phyloP scores from a whole-genome alignment of 2,888 invertebrate species.

The Zygothrica quintamaculata region DNA sequence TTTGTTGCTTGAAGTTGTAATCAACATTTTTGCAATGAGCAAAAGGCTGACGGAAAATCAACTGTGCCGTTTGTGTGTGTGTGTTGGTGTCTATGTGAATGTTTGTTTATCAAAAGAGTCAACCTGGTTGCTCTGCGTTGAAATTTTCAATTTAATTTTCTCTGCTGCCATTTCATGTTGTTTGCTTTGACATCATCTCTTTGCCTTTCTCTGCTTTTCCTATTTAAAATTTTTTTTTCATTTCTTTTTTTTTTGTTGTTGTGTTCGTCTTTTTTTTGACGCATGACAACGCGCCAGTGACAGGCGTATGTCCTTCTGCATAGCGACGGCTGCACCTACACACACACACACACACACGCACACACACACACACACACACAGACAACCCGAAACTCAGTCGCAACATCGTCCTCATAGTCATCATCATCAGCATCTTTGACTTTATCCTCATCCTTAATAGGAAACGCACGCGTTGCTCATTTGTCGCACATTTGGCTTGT shows the following conservation, averaged over 20 bases:
- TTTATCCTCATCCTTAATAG: conserved; percentile 38
- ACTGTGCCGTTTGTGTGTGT: conserved; percentile 12
- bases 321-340: conserved; percentile 68
- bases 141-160: conserved; percentile 81
- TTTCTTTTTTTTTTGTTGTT: conserved; percentile 18
- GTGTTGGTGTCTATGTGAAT: conserved; percentile 21
- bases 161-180: conserved; percentile 68
- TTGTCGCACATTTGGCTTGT: conserved; percentile 66
- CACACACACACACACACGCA: no score
- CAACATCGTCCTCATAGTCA: conserved; percentile 8
- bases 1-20: conserved; percentile 57
- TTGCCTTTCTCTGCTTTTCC: no score
- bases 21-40: conserved; percentile 70
- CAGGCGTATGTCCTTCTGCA: conserved; percentile 65
- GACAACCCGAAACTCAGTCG: conserved; percentile 11
- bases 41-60: conserved; percentile 46
- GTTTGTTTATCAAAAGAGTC: conserved; percentile 75
- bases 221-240: conserved; percentile 26
- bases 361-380: no score
- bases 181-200: conserved; percentile 73
- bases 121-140: conserved; percentile 72
- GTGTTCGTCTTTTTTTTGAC: conserved; percentile 65
- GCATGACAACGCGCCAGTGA: conserved; percentile 72
- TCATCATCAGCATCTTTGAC: not conserved
- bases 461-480: conserved; percentile 65